Evolutionary conservation across 1,140 invertebrate species (phyloP).

Genomic region (Sinonovacula constricta): DNA sequence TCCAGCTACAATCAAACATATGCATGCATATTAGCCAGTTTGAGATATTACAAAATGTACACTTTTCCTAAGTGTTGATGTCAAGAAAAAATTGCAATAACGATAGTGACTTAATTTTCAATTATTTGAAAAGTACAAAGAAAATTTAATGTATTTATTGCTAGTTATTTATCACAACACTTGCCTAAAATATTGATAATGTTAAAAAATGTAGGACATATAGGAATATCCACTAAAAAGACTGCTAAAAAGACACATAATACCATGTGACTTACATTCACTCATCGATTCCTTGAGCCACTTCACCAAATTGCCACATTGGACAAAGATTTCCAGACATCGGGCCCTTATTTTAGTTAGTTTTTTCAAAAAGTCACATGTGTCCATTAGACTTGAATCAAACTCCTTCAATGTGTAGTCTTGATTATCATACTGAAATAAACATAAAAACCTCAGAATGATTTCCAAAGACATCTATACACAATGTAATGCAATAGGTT

Average conservation of each 20-base stretch:
- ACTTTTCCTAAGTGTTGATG: too few relatives aligned
- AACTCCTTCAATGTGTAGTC: conserved; percentile 51
- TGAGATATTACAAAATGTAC: too few relatives aligned
- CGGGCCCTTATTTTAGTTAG: conserved; percentile 48
- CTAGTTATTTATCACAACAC: too few relatives aligned
- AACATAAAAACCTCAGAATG: too few relatives aligned
- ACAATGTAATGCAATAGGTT: neutral
- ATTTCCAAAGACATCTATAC: too few relatives aligned
- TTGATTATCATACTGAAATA: neutral
- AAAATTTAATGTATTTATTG: too few relatives aligned
- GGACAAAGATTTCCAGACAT: conserved; percentile 61
- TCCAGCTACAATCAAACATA: conserved; percentile 50
- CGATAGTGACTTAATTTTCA: neutral
- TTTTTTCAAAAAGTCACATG: conserved; percentile 49
- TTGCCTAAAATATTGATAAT: too few relatives aligned
- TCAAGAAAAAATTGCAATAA: neutral
- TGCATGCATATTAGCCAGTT: neutral
- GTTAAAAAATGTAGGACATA: too few relatives aligned
- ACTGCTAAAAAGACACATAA: neutral
- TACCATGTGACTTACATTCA: conserved; percentile 38
- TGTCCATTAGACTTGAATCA: conserved; percentile 51
- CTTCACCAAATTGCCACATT: conserved; percentile 57
- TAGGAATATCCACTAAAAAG: neutral
- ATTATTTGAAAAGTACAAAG: too few relatives aligned
- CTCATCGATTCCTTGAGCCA: conserved; percentile 70